These are phyloP conservation scores for Leptopilina boulardi DNA, from an alignment of 1,140 invertebrate genomes.

Conservation along the genomic window DNA sequence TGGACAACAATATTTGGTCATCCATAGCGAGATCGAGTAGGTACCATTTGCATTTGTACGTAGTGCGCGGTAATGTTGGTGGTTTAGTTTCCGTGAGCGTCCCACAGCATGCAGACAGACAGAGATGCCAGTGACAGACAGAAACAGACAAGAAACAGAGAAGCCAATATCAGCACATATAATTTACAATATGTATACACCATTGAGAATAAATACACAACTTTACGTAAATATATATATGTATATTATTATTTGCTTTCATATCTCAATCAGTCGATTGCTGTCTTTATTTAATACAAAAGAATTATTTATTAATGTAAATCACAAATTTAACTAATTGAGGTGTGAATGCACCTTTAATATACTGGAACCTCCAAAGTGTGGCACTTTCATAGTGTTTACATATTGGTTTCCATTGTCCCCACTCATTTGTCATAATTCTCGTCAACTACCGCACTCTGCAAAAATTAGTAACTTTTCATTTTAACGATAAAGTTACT, in stretches of 20 bases:
- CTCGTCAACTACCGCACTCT: no score
- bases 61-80: conserved; percentile 57
- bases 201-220: conserved; percentile 46
- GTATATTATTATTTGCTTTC: conserved; percentile 34
- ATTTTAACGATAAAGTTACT: no score
- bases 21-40: conserved; percentile 48
- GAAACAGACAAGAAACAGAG: conserved; percentile 76
- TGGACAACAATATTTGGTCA: conserved; percentile 47
- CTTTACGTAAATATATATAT: conserved; percentile 52
- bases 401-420: no score
- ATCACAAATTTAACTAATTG: no score
- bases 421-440: no score
- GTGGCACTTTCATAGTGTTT: no score
- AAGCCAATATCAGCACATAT: conserved; percentile 74
- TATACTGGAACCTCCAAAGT: no score
- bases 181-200: conserved; percentile 56
- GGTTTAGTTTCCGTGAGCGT: conserved; percentile 69
- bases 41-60: conserved; percentile 44
- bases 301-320: no score
- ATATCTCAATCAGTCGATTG: no score
- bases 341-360: no score
- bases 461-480: no score
- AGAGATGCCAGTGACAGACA: conserved; percentile 75
- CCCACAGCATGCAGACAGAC: conserved; percentile 76
- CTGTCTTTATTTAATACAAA: no score